phyloP scores from a whole-genome alignment of 2,797 vertebrate genomes.

The Merluccius polli region DNA sequence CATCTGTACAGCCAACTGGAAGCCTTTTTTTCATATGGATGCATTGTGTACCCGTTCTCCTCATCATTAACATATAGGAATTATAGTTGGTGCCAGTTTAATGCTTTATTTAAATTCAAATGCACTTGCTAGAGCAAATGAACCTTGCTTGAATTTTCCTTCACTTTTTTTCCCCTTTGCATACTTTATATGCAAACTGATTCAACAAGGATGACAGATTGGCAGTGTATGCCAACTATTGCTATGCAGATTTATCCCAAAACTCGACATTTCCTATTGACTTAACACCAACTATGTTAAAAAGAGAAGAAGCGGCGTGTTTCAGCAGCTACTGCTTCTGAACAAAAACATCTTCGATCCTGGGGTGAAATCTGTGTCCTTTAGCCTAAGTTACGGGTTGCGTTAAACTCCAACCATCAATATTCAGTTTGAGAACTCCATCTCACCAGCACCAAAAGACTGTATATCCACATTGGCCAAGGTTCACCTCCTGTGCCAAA shows the following conservation, averaged over 20 bases:
- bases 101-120: not conserved
- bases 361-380: constrained; percentile 2
- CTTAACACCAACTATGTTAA: not conserved
- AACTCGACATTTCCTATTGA: not conserved
- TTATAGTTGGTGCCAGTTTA: constrained; percentile 1
- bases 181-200: constrained; percentile 3
- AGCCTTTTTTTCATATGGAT: not conserved
- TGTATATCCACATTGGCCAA: constrained; percentile 4
- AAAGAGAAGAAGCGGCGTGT: not conserved
- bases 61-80: not conserved
- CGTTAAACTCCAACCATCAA: constrained; percentile 22
- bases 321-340: not conserved
- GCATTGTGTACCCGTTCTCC: not conserved
- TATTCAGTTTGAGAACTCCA: constrained; percentile 19
- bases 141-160: not conserved
- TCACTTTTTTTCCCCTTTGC: constrained; percentile 1
- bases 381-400: not conserved
- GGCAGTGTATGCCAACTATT: constrained; percentile 2
- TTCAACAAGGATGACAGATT: constrained; percentile 3
- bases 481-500: constrained; percentile 2
- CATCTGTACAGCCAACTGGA: not conserved
- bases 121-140: not conserved
- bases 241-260: constrained; percentile 1
- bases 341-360: not conserved
- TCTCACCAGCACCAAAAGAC: constrained; percentile 12